These are phyloP conservation scores for Nycticryphes semicollaris DNA, from an alignment of 2,113 vertebrate genomes.

Conservation along the genomic window DNA sequence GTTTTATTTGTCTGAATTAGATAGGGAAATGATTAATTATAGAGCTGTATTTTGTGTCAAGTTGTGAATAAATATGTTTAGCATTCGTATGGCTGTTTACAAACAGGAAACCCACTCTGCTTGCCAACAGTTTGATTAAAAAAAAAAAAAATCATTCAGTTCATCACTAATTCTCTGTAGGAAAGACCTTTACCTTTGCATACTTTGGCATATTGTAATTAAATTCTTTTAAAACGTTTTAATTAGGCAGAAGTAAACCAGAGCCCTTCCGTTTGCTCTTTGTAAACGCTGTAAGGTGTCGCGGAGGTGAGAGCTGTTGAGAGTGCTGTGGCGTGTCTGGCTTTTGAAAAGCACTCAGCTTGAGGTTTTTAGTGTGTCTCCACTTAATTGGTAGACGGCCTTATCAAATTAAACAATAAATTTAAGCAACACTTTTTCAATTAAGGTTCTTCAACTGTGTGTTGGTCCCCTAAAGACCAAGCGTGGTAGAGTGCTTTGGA, in stretches of 20 bases:
- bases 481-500: background rate
- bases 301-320: background rate
- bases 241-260: conserved; percentile 67
- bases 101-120: conserved; percentile 63
- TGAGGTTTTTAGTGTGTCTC: background rate
- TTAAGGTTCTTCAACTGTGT: background rate
- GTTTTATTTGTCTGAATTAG: conserved; percentile 67
- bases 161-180: conserved; percentile 70
- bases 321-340: background rate
- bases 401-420: background rate
- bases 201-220: conserved; percentile 69
- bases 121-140: conserved; percentile 76
- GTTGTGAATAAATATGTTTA: conserved; percentile 77
- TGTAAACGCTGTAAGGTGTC: conserved; percentile 10
- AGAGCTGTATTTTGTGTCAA: conserved; percentile 73
- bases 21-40: conserved; percentile 79
- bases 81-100: conserved; percentile 73
- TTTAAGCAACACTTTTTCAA: background rate
- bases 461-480: background rate
- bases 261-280: conserved; percentile 38
- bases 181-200: conserved; percentile 70
- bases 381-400: background rate
- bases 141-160: conserved; percentile 54
- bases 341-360: background rate
- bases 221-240: conserved; percentile 73